These are phyloP conservation scores for Punctoribates punctum DNA, from an alignment of 2,888 invertebrate genomes.

Conservation along the genomic window DNA sequence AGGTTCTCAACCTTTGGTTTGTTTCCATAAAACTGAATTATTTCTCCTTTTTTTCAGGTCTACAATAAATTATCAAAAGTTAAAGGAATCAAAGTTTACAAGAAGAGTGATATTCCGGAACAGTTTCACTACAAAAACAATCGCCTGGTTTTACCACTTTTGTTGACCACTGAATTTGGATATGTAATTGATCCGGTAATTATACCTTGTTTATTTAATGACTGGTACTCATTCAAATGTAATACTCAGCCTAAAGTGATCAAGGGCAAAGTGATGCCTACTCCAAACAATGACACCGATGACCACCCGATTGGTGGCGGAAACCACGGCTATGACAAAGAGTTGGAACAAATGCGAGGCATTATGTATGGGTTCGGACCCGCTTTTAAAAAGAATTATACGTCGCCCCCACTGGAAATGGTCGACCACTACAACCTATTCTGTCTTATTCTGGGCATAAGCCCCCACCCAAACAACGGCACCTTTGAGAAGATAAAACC, in stretches of 20 bases:
- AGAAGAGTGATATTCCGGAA: slow-evolving; percentile 47
- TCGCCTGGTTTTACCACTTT: slow-evolving; percentile 46
- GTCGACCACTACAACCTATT: slow-evolving; percentile 66
- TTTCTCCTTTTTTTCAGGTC: slow-evolving; percentile 36
- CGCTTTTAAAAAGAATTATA: slow-evolving; percentile 57
- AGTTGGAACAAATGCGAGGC: slow-evolving; percentile 51
- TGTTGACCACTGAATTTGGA: slow-evolving; percentile 47
- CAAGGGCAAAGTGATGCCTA: no score
- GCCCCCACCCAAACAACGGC: slow-evolving; percentile 55
- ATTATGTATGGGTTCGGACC: slow-evolving; percentile 57
- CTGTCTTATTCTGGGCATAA: slow-evolving; percentile 60
- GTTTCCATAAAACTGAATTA: no score
- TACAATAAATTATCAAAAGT: slow-evolving; percentile 23
- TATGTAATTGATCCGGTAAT: slow-evolving; percentile 43
- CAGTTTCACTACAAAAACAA: slow-evolving; percentile 47
- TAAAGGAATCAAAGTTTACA: slow-evolving; percentile 48
- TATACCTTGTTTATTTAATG: no score
- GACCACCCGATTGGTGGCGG: not conserved
- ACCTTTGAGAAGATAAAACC: not conserved
- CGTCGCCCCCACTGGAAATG: slow-evolving; percentile 59
- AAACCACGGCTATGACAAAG: slow-evolving; percentile 46
- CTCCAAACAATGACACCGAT: no score
- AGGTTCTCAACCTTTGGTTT: no score
- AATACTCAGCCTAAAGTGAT: no score
- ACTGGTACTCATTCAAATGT: no score